Percentiles rank a stretch among this genome's conserved stretches.
Conservation (phyloP, 1,140 invertebrate species). For the Bursaphelenchus mucronatus region DNA sequence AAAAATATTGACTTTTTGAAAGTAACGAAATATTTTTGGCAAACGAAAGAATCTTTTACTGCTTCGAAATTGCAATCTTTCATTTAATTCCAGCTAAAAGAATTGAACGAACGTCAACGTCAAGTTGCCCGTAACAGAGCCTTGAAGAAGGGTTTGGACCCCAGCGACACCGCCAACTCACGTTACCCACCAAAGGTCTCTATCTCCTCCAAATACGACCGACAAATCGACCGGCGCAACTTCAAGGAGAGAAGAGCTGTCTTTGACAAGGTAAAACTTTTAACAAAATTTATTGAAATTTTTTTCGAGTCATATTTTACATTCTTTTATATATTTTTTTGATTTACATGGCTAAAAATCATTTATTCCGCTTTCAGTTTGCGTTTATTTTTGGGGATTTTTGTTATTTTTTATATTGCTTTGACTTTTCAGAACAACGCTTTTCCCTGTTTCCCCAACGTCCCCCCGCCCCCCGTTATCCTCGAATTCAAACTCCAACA, state of each 20-base stretch:
- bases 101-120: constrained; percentile 95
- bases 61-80: background rate
- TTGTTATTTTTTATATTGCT: background rate
- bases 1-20: no score
- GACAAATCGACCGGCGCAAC: constrained; percentile 81
- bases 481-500: constrained; percentile 46
- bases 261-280: constrained; percentile 57
- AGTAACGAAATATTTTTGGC: no score
- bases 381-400: background rate
- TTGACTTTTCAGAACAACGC: constrained; percentile 48
- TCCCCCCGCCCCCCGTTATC: constrained; percentile 55
- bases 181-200: constrained; percentile 78
- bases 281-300: constrained; percentile 14
- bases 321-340: constrained; percentile 9
- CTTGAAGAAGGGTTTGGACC: constrained; percentile 89
- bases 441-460: constrained; percentile 58
- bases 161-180: constrained; percentile 67
- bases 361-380: constrained; percentile 5
- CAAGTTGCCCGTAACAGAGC: constrained; percentile 93
- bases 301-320: constrained; percentile 20
- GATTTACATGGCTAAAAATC: constrained; percentile 7
- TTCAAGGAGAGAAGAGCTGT: constrained; percentile 56
- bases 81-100: constrained; percentile 75
- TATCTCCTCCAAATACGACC: constrained; percentile 96
- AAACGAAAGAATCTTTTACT: no score